Conservation (phyloP, 2,797 vertebrate genomes). For the Chaetophractus vellerosus region DNA sequence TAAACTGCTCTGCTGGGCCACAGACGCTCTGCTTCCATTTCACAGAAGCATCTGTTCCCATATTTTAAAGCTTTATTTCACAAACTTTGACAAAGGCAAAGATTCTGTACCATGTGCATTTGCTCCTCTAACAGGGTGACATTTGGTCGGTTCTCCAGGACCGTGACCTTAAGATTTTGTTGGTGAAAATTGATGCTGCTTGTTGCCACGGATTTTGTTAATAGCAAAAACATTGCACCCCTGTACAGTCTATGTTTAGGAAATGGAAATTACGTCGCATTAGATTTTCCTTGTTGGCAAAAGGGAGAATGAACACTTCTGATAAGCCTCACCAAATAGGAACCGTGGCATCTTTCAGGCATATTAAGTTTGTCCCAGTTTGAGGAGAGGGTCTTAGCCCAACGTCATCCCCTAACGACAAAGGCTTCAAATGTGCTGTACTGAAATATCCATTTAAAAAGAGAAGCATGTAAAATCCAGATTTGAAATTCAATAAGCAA, state of each 20-base stretch:
- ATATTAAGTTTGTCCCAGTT: constrained; percentile 49
- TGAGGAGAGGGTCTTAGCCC: constrained; percentile 11
- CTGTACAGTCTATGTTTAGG: neutral
- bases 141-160: constrained; percentile 74
- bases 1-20: constrained; percentile 84
- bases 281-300: constrained; percentile 12
- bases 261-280: neutral
- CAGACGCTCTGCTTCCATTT: constrained; percentile 82
- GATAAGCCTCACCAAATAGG: neutral
- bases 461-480: constrained; percentile 70
- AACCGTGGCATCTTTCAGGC: constrained; percentile 12
- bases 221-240: constrained; percentile 33
- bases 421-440: constrained; percentile 48
- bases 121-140: constrained; percentile 65
- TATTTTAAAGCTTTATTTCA: constrained; percentile 82
- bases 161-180: constrained; percentile 76
- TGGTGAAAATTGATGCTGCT: constrained; percentile 73
- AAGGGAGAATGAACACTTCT: neutral
- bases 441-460: constrained; percentile 38
- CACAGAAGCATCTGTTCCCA: constrained; percentile 88
- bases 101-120: constrained; percentile 69
- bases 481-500: constrained; percentile 81
- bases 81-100: constrained; percentile 68
- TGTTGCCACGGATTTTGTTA: neutral
- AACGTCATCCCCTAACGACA: neutral